Conservation (phyloP, 2,888 invertebrate genomes). For the Allacma fusca region DNA sequence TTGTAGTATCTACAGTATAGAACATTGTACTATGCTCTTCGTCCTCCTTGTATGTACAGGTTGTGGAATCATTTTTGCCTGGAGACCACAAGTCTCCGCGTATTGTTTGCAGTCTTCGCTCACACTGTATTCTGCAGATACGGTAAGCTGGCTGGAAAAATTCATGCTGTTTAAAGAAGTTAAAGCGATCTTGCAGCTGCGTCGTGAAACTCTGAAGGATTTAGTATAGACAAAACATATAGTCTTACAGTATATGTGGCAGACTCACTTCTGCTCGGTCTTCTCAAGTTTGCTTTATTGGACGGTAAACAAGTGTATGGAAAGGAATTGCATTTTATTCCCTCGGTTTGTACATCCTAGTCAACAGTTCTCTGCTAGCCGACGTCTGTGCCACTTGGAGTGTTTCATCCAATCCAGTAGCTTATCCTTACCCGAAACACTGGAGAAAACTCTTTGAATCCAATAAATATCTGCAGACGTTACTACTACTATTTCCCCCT, state of each 20-base stretch:
- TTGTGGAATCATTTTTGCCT: background rate
- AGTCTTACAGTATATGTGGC: background rate
- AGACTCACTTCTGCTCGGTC: background rate
- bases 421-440: background rate
- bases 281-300: background rate
- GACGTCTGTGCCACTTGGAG: constrained; percentile 14
- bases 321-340: constrained; percentile 1
- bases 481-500: too few species aligned
- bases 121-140: background rate
- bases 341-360: background rate
- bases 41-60: too few species aligned
- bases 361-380: constrained; percentile 17
- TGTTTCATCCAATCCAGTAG: background rate
- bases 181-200: constrained; percentile 30
- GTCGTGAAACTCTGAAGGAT: constrained; percentile 9
- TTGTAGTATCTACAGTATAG: too few species aligned
- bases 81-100: background rate
- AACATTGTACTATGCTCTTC: too few species aligned
- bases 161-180: background rate
- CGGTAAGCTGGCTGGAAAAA: background rate
- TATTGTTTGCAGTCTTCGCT: too few species aligned
- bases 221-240: background rate
- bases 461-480: too few species aligned
- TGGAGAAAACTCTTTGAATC: background rate
- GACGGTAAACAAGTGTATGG: constrained; percentile 1